Percentiles rank a stretch among this genome's conserved stretches.
Evolutionary conservation across 2,797 vertebrate species (phyloP).

Genomic region (Anableps anableps): DNA sequence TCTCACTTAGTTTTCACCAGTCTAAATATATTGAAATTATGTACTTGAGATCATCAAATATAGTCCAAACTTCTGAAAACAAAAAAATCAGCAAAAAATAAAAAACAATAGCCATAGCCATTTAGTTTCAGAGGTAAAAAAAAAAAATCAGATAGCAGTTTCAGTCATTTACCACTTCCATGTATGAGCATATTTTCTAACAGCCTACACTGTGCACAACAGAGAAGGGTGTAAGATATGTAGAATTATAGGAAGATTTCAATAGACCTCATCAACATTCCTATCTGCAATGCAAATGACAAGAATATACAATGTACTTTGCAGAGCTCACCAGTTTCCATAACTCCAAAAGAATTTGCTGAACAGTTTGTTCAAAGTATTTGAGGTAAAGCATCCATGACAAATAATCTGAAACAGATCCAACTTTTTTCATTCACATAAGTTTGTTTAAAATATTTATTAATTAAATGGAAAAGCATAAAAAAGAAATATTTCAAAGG

Average conservation of each 20-base stretch:
- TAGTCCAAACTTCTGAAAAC: not conserved
- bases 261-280: not conserved
- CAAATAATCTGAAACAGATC: not conserved
- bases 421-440: not conserved
- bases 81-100: not conserved
- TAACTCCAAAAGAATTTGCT: not conserved
- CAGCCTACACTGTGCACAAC: not conserved
- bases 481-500: not conserved
- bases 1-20: not conserved
- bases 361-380: not conserved
- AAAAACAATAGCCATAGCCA: too few relatives aligned
- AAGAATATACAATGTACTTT: not conserved
- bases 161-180: not conserved
- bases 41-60: not conserved
- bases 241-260: not conserved
- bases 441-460: not conserved
- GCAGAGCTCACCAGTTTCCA: not conserved
- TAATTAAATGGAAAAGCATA: not conserved
- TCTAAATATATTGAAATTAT: not conserved
- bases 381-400: not conserved
- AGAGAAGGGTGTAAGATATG: not conserved
- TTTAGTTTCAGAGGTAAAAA: not conserved
- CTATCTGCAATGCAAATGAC: not conserved
- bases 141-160: not conserved
- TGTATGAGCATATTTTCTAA: not conserved